Evolutionary conservation across 2,113 vertebrate species (phyloP), one percentile per base, ranked within the genome.

Genomic region (Dipodomys stephensi): DNA sequence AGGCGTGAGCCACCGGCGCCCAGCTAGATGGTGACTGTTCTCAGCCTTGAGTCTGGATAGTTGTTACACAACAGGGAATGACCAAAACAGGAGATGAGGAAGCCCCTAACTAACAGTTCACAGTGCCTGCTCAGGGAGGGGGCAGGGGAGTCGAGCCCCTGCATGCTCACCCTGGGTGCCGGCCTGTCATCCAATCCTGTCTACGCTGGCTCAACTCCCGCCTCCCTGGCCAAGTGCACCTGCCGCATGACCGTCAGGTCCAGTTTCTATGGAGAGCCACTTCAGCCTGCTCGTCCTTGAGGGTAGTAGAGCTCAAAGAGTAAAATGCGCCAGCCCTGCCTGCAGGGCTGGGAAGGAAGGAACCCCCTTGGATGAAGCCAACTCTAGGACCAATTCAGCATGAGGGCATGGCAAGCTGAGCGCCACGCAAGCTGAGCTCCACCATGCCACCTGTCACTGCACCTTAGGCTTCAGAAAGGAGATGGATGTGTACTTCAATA

Each of bases 101-200:
- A n/a, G 28, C 11, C 7, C 77, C 83, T 60, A 67, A 46, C 28
- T 20, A 28, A 6, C 53, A 4, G 32, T 1, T 20, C 32, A 6
- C 53, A 4, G 32, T 1, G 16, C 0, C 4, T 18, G 23, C 32
- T 32, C 62, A n/a, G 32, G 23, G 60, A 39, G 4, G n/a, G 44
- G 28, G 9, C 1, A 18, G 16, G 65, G 19, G 6, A 27, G 19
- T 5, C 53, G 23, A 19, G 62, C 68, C 20, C 68, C 13, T 4
- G 32, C n/a, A 53, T 0, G 1, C 67, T 23, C 7, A 2, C 27
- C 23, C 27, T 23, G 0, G 2, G 32, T 9, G n/a, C 35, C 4
- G 3, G 57, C 7, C 65, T 35, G 12, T 32, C 3, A 13, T 22
- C 72, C 32, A 8, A 67, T 6, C 6, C 78, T 32, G 0, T 4